Base-by-base conservation (phyloP, 2,888 invertebrate species). In the Agrotis ipsilon region DNA sequence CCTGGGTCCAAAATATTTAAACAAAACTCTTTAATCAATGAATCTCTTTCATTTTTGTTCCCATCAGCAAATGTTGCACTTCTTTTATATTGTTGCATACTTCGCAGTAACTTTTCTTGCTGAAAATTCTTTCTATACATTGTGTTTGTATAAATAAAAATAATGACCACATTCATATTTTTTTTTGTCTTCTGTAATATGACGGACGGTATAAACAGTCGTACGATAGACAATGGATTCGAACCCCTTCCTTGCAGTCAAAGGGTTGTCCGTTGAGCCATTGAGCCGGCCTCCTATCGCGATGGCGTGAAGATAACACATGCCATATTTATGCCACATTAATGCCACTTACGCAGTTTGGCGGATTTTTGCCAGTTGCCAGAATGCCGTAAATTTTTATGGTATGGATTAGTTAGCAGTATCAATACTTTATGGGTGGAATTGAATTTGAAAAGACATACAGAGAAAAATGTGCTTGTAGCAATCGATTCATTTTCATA, bases 341-440 rank as follows among this genome's bases (percentile, higher is more conserved):
- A 61, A 92, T 89, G 86, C 90, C 88, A 83, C 70, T 75, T 77
- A 72, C 75, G 72, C 74, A 80, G 87, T 90, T 88, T 87, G 86
- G 85, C 81, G 88, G 88, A 89, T 90, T 88, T 89, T 89, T 85
- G 86, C 80, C 80, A 75, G 77, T 83, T 72, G 75, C 81, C 75
- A 77, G 74, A 79, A 68, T 72, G 85, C 88, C 91, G 89, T 93
- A 88, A 88, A 87, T 89, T 93, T 94, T 94, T 92, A 93, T 93
- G 90, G 84, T 78, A 73, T 75, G 90, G 90, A 91, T 91, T 87
- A 87, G 85, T 69, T 60, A 27, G 64, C 46, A 58, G 60, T 74
- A 49, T 27, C 39, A 39, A 45, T 58, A 11, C 19, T 52, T 45
- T 32, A 49, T 46, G 21, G 18, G 32, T 3, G 19, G 4, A 3